Evolutionary conservation across 2,113 vertebrate genomes (phyloP), one percentile per base, ranked within the genome.

Genomic region (Macrotus californicus): DNA sequence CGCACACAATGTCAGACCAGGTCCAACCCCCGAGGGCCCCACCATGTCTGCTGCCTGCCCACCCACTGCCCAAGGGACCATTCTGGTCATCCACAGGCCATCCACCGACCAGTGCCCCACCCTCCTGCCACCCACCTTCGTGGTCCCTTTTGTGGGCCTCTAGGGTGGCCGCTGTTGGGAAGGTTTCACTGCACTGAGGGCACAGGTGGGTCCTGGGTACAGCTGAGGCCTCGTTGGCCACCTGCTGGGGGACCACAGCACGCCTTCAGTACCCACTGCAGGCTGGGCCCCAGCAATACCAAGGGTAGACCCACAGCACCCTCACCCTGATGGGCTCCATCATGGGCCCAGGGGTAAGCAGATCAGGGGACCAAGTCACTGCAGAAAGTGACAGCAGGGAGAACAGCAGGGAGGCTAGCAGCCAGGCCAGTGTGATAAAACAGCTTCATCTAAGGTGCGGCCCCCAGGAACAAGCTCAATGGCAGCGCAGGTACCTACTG

Each of bases 101-200:
- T 12, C n/a, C 24, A 31, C 54, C 16, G 56, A 56, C 56, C 36
- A 0, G 2, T 3, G 34, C 56, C 79, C 46, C 59, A n/a, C 77
- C 82, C 19, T 26, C 54, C 67, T 1, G 18, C 82, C 84, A 84
- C 91, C 98, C 97, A 99, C 99, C 99, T 95, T 98, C 97, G 93
- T 99, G 99, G 41, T 98, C 98, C 96, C 98, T 99, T 87, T 99
- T 97, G 79, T 99, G 99, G 73, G 99, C 97, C 64, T 99, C 99
- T 36, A 99, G 98, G 95, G 99, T 99, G 93, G 98, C 98, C 39
- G 98, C 94, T 1, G 99, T 99, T 43, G 98, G 98, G 96, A 99
- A 99, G 76, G 98, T 97, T 95, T 99, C 99, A 1, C 97, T 99
- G 95, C 99, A 99, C 90, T 99, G 99, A 85, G 99, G 97, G 97